phyloP scores from a whole-genome alignment of 2,888 invertebrate genomes.

The Agonopterix subpropinquella region DNA sequence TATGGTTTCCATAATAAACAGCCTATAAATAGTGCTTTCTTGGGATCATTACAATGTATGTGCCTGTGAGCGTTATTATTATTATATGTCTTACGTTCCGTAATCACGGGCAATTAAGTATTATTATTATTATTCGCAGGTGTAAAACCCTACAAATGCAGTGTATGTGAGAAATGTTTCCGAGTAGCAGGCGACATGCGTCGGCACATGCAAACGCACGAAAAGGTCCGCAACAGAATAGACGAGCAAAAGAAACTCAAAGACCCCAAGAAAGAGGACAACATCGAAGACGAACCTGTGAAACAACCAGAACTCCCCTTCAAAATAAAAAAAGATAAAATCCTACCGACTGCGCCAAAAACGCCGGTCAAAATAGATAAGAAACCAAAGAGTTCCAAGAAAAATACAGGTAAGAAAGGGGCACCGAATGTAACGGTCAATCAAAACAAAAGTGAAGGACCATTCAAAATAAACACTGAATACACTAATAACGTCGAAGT shows the following conservation, averaged over 20 bases:
- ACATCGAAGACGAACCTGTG: conserved; percentile 11
- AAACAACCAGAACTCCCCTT: conserved; percentile 3
- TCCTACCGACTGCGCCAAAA: conserved; percentile 11
- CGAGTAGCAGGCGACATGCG: conserved; percentile 89
- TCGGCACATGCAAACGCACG: conserved; percentile 85
- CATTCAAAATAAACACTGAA: conserved; percentile 27
- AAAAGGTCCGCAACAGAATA: conserved; percentile 36
- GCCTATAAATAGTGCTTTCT: too few species aligned
- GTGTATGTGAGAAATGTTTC: conserved; percentile 87
- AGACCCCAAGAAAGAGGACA: conserved; percentile 13
- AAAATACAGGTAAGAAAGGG: conserved; percentile 27
- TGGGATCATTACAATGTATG: too few species aligned
- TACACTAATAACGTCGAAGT: conserved; percentile 35
- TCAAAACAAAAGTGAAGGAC: conserved; percentile 22
- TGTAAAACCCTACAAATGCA: conserved; percentile 85
- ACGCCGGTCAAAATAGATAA: conserved; percentile 23
- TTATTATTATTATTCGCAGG: conserved; percentile 71
- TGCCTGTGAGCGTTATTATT: too few species aligned
- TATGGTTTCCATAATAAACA: too few species aligned
- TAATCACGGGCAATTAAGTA: too few species aligned
- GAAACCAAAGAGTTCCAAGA: conserved; percentile 21
- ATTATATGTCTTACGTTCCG: too few species aligned
- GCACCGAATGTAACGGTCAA: conserved; percentile 54
- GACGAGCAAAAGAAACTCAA: conserved; percentile 28
- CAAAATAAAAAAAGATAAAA: conserved; percentile 15